phyloP scores from a whole-genome alignment of 1,140 invertebrate species.

The Lasioglossum baleicum region DNA sequence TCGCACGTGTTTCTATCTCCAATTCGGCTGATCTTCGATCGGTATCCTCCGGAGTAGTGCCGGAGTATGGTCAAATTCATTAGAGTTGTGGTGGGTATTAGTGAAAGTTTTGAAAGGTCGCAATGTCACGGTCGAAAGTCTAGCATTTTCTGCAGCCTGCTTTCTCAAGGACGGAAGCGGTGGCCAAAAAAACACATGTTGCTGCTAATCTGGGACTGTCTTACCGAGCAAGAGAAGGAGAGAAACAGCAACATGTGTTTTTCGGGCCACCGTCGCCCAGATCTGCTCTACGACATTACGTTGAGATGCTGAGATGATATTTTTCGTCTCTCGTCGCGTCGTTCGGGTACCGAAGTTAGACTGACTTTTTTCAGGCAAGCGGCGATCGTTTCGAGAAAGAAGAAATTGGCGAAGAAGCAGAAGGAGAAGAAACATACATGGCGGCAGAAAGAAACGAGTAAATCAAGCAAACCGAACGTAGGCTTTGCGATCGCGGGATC shows the following conservation, averaged over 20 bases:
- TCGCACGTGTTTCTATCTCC: too few relatives aligned
- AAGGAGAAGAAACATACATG: constrained; percentile 23
- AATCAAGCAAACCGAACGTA: background rate
- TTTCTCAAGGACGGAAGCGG: background rate
- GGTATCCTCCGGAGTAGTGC: too few relatives aligned
- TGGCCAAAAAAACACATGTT: too few relatives aligned
- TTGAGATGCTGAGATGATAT: too few relatives aligned
- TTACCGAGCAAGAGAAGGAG: too few relatives aligned
- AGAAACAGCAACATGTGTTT: too few relatives aligned
- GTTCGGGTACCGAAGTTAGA: background rate
- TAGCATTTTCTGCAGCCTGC: background rate
- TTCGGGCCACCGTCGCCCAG: too few relatives aligned
- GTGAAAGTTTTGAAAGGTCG: background rate
- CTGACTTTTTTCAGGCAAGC: constrained; percentile 67
- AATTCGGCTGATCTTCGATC: too few relatives aligned
- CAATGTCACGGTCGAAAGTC: background rate
- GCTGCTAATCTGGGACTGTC: too few relatives aligned
- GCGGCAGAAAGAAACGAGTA: constrained; percentile 16
- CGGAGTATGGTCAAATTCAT: background rate
- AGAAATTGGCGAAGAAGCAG: constrained; percentile 45
- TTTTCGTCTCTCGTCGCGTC: too few relatives aligned
- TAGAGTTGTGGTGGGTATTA: background rate
- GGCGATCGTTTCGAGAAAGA: constrained; percentile 42
- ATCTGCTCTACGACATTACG: too few relatives aligned
- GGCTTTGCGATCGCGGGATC: constrained; percentile 1